Conservation (phyloP, 1,140 invertebrate species). For the Ceratina australensis region DNA sequence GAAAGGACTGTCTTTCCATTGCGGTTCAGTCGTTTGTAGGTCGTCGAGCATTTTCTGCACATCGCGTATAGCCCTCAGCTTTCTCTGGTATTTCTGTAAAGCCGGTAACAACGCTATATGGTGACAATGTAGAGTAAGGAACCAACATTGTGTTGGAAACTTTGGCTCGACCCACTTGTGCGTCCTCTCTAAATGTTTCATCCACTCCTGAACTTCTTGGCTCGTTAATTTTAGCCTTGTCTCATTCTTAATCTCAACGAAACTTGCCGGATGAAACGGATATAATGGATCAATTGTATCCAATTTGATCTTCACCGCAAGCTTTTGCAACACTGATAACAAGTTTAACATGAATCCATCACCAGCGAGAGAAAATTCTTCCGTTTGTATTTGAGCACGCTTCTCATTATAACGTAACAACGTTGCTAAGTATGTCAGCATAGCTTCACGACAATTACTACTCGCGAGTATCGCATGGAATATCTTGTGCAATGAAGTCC, state of each 20-base stretch:
- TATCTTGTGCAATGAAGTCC: constrained; percentile 88
- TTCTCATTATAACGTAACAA: constrained; percentile 91
- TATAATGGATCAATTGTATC: constrained; percentile 92
- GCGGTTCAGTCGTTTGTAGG: constrained; percentile 87
- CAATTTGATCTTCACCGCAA: constrained; percentile 91
- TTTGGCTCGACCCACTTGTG: constrained; percentile 88
- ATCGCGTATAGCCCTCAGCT: constrained; percentile 90
- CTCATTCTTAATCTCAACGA: constrained; percentile 90
- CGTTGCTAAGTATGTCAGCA: constrained; percentile 88
- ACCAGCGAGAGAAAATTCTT: constrained; percentile 90
- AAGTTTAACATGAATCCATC: constrained; percentile 98
- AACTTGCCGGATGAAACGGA: constrained; percentile 90
- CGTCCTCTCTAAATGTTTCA: constrained; percentile 81
- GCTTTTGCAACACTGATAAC: constrained; percentile 92
- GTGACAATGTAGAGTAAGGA: constrained; percentile 95
- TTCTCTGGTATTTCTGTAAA: constrained; percentile 91
- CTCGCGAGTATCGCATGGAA: constrained; percentile 92
- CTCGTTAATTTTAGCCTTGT: constrained; percentile 91
- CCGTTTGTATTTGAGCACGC: constrained; percentile 92
- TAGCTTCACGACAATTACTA: constrained; percentile 85
- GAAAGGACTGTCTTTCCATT: constrained; percentile 90
- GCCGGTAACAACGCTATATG: constrained; percentile 94
- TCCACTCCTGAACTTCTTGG: constrained; percentile 89
- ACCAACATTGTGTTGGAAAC: constrained; percentile 98
- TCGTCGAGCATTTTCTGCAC: constrained; percentile 95